Conservation (phyloP, 2,113 vertebrate genomes). For the Platichthys stellatus region DNA sequence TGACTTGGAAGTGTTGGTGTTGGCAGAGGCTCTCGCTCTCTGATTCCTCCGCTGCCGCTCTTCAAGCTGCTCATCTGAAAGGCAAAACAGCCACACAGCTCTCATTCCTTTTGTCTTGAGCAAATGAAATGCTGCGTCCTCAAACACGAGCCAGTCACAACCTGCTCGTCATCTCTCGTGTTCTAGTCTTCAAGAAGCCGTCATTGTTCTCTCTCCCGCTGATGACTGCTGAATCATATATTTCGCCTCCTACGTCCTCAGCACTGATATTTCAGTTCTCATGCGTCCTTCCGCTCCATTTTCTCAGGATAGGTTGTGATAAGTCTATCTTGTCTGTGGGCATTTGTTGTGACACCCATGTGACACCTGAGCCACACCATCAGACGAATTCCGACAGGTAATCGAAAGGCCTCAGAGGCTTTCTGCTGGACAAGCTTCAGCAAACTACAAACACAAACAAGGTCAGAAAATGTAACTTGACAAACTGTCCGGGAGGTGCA, state of each 20-base stretch:
- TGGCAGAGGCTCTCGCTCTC: slow-evolving; percentile 16
- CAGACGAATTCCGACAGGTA: not conserved
- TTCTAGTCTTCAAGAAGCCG: not conserved
- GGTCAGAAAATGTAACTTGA: not conserved
- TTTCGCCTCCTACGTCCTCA: not conserved
- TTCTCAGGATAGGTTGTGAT: slow-evolving; percentile 23
- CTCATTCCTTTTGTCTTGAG: slow-evolving; percentile 21
- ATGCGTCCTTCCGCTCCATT: not conserved
- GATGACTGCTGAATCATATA: not conserved
- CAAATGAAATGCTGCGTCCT: slow-evolving; percentile 9
- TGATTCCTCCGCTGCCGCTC: slow-evolving; percentile 16
- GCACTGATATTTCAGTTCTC: slow-evolving; percentile 22
- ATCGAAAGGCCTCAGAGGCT: not conserved
- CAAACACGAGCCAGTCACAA: not conserved
- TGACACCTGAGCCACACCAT: not conserved
- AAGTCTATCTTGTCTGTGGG: slow-evolving; percentile 7
- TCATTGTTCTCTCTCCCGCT: slow-evolving; percentile 28
- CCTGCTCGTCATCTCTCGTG: slow-evolving; percentile 19
- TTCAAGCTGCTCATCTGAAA: slow-evolving; percentile 12
- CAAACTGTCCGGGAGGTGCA: not conserved
- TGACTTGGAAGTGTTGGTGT: slow-evolving; percentile 7
- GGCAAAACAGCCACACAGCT: slow-evolving; percentile 8
- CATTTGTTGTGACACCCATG: slow-evolving; percentile 2
- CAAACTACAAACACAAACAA: not conserved
- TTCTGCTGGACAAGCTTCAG: not conserved